Evolutionary conservation across 2,797 vertebrate genomes (phyloP).

Genomic region (Lacerta agilis): DNA sequence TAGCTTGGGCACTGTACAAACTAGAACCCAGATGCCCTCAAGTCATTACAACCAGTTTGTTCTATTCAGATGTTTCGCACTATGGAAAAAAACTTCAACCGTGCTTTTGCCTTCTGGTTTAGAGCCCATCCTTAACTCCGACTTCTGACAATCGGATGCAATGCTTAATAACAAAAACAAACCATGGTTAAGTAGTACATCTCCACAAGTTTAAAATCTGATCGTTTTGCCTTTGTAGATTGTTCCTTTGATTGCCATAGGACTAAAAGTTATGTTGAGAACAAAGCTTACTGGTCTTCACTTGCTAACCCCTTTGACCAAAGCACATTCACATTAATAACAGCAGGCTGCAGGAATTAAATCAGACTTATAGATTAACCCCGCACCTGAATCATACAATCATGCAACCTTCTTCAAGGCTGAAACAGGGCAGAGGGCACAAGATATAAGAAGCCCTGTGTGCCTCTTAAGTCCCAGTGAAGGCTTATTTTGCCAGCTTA

Average conservation of each 20-base stretch:
- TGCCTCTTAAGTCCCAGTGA: not conserved
- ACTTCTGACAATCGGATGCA: not conserved
- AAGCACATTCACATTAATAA: not conserved
- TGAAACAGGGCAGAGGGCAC: not conserved
- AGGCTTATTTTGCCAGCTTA: not conserved
- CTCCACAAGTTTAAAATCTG: not conserved
- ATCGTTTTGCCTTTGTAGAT: not conserved
- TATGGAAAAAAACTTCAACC: not conserved
- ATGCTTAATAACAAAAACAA: not conserved
- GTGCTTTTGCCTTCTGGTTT: not conserved
- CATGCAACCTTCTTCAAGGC: accelerated
- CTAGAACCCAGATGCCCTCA: not conserved
- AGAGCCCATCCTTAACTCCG: not conserved
- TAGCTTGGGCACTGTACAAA: not conserved
- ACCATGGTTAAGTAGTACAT: not conserved
- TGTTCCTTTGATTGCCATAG: not conserved
- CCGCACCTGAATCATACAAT: not conserved
- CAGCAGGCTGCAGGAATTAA: not conserved
- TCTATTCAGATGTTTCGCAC: not conserved
- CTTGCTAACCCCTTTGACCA: not conserved
- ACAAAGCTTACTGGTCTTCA: not conserved
- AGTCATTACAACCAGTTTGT: too few species aligned
- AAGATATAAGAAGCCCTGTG: not conserved
- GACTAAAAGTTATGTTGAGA: not conserved
- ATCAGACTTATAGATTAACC: not conserved